Base-by-base conservation (phyloP, 2,797 vertebrate species). In the Luscinia megarhynchos region DNA sequence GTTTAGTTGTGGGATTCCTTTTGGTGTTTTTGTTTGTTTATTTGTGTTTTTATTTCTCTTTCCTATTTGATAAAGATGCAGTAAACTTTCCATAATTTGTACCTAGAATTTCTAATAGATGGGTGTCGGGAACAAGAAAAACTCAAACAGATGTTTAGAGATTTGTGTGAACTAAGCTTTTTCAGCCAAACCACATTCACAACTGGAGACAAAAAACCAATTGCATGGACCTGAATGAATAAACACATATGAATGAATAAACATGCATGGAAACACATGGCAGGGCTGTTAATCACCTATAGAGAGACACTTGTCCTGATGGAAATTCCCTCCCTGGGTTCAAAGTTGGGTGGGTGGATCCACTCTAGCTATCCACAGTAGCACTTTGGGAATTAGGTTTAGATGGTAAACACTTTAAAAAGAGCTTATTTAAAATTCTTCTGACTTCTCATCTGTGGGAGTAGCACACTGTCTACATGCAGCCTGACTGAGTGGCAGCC, bases 391-490 rank as follows among this genome's bases (percentile, higher is more conserved):
- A 90, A 95, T 87, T 34, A 61, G 22, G 21, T 54, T 84, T 91
- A 82, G 51, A 63, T 73, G 38, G 38, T 57, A 92, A 93, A 78
- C 29, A 21, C 19, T 74, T 82, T 40, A 36, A 29, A 57, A 93
- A 84, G 5, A 61, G 23, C 34, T 82, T 9, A 72, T 90, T 93
- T 86, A 72, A 94, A 93, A 94, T 95, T 92, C 72, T 51, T 69
- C 51, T 73, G 58, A 64, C 34, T 73, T 50, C 73, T 68, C 69
- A 29, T 92, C 51, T 66, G 75, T 76, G 54, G 61, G 48, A 82
- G 43, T 40, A 89, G 23, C 66, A 63, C 19, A 19, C 34, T 90
- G 68, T 88, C 55, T 90, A 45, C 23, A 13, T 27, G 55, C 32
- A 62, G 43, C 36, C 78, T 89, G 79, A 17, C 61, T 83, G 81